Evolutionary conservation across 1,140 invertebrate genomes (phyloP).

Genomic region (Lordiphosa stackelbergi): DNA sequence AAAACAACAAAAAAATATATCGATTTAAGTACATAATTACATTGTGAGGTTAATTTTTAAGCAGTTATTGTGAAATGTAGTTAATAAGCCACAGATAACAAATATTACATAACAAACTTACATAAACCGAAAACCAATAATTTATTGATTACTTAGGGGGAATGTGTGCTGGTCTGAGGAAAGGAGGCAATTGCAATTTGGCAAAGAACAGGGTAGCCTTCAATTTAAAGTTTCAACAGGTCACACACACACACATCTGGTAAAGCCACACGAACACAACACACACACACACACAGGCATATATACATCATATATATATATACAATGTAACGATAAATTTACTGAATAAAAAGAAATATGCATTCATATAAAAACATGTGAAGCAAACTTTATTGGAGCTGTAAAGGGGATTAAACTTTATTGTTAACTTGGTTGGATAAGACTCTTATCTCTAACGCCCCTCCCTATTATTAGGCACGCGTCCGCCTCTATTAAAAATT

Average conservation of each 20-base stretch:
- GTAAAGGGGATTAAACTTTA: too few species aligned
- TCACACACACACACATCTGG: constrained; percentile 10
- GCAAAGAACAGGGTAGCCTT: constrained; percentile 20
- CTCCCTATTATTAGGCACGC: too few species aligned
- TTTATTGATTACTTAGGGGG: constrained; percentile 13
- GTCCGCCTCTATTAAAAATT: too few species aligned
- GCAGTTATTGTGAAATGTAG: constrained; percentile 54
- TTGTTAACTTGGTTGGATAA: too few species aligned
- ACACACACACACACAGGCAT: constrained; percentile 34
- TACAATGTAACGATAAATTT: constrained; percentile 30
- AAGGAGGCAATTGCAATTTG: constrained; percentile 19
- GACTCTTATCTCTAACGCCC: too few species aligned
- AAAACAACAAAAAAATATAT: constrained; percentile 11
- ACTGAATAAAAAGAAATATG: constrained; percentile 60
- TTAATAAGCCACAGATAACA: constrained; percentile 38
- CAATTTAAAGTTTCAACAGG: constrained; percentile 12
- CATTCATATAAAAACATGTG: constrained; percentile 37
- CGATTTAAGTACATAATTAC: constrained; percentile 20
- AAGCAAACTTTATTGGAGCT: too few species aligned
- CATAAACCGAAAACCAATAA: constrained; percentile 27
- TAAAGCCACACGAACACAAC: constrained; percentile 21
- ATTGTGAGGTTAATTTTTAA: constrained; percentile 45
- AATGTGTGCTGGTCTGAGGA: constrained; percentile 11
- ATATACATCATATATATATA: constrained; percentile 52
- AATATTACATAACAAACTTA: constrained; percentile 38